Conservation (phyloP, 2,113 vertebrate species). For the Siniperca chuatsi region DNA sequence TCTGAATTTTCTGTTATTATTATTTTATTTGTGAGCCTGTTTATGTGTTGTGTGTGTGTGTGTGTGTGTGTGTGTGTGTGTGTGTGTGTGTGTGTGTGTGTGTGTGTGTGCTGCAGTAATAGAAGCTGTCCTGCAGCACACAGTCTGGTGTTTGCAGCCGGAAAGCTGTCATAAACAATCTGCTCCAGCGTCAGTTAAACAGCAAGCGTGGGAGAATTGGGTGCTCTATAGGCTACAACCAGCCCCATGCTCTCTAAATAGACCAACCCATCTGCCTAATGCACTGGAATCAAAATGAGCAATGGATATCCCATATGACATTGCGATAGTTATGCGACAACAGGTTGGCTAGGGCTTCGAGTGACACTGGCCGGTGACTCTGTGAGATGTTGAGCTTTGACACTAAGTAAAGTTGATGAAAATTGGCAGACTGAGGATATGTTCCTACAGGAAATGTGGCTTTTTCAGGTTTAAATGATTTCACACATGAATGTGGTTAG, state of each 20-base stretch:
- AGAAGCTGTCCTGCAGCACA: constrained; percentile 76
- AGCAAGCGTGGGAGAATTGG: constrained; percentile 76
- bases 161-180: constrained; percentile 84
- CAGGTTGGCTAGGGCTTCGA: constrained; percentile 51
- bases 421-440: constrained; percentile 17
- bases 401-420: constrained; percentile 39
- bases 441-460: constrained; percentile 48
- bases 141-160: constrained; percentile 77
- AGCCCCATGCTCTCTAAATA: constrained; percentile 72
- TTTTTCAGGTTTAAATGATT: constrained; percentile 64
- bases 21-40: constrained; percentile 27
- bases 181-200: constrained; percentile 80
- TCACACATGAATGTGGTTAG: constrained; percentile 56
- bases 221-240: constrained; percentile 73
- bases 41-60: constrained; percentile 18
- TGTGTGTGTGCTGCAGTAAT: constrained; percentile 64
- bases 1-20: constrained; percentile 31
- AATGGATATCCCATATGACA: constrained; percentile 64
- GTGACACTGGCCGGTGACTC: constrained; percentile 40
- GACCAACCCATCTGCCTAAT: constrained; percentile 74
- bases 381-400: constrained; percentile 56
- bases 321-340: constrained; percentile 50
- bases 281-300: constrained; percentile 69
- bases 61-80: neutral
- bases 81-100: constrained; percentile 1